Evolutionary conservation across 2,797 vertebrate genomes (phyloP), one percentile per base, ranked within the genome.

Genomic region (Schizopygopsis malacanthus): DNA sequence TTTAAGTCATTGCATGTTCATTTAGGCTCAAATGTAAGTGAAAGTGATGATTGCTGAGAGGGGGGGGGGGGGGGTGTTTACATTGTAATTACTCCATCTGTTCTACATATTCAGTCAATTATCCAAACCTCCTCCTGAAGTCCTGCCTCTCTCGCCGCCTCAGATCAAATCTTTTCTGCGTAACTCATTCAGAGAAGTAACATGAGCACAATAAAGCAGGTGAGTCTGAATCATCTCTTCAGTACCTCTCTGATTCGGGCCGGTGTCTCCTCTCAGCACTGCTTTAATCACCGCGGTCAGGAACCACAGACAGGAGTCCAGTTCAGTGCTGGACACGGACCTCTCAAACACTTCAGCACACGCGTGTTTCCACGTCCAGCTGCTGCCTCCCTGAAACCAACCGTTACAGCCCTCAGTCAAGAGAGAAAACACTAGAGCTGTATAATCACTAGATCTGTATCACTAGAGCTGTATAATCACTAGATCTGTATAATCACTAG

Each of bases 221-320:
- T 47, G 6, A 5, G n/a, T 47, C 13, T 28, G 15, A 72, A 72
- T 72, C 22, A 25, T 28, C n/a, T 37, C 33, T 63, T 25, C 2
- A 6, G 15, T 41, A 97, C 97, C 92, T 91, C 69, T 67, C 88
- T 92, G 90, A 88, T 93, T 77, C 18, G 16, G 65, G 85, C 54
- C 43, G 0, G 20, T 79, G 70, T 90, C 63, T 72, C 93, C 94
- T 91, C 92, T 95, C 63, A 97, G 87, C 22, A 95, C 79, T 82
- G 87, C 93, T 90, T 95, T 96, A 12, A 97, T 83, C 25, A 96
- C 47, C 6, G 89, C 76, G 0, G 94, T 94, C 72, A 98, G 90
- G 0, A 94, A 95, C 92, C 95, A 95, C 61, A 99, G 91, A 88
- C 96, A 97, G 50, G 79, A 83, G 0, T 93, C 85, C 76, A 94